phyloP scores from a whole-genome alignment of 2,113 vertebrate species.

The Tenrec ecaudatus region DNA sequence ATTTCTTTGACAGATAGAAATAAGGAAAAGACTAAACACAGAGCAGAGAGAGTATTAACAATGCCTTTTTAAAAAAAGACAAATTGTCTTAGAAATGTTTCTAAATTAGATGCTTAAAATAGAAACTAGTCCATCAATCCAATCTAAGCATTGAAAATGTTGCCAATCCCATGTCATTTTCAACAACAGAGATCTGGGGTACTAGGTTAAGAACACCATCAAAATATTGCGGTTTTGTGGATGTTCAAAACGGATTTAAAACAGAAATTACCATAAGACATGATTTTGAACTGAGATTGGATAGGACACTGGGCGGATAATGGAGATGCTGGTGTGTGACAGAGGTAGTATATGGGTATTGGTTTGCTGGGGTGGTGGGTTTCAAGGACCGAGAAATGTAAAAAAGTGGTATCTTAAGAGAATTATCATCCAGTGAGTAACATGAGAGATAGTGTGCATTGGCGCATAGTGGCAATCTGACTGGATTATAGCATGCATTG shows the following conservation, averaged over 20 bases:
- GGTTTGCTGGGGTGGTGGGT: background rate
- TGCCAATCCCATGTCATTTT: conserved; percentile 62
- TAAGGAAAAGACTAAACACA: conserved; percentile 64
- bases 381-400: background rate
- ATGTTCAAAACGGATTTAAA: conserved; percentile 52
- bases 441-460: background rate
- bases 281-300: conserved; percentile 14
- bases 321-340: background rate
- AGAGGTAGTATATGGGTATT: background rate
- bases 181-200: conserved; percentile 22
- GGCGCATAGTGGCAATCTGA: background rate
- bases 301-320: background rate
- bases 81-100: conserved; percentile 65
- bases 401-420: background rate
- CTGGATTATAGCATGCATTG: background rate
- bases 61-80: background rate
- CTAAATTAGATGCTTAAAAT: conserved; percentile 72
- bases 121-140: conserved; percentile 66
- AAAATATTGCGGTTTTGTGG: conserved; percentile 48
- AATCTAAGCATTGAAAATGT: background rate
- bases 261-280: conserved; percentile 38
- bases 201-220: conserved; percentile 63
- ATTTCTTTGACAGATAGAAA: conserved; percentile 58
- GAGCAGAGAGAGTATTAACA: conserved; percentile 45
- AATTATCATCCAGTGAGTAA: background rate